phyloP scores from a whole-genome alignment of 2,797 vertebrate species.

The Sandelia bainsii region DNA sequence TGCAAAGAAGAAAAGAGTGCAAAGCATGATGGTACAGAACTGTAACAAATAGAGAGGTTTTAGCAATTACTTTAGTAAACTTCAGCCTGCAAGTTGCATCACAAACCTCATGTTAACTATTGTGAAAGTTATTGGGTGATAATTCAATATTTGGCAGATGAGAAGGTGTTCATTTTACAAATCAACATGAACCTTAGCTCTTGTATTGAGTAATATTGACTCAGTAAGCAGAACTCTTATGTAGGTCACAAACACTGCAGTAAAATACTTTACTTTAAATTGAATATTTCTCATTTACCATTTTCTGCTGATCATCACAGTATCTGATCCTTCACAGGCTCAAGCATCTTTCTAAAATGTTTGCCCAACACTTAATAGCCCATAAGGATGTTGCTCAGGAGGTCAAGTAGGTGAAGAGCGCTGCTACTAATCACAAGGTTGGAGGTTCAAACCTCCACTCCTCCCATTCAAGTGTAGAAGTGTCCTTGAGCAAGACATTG shows the following conservation, averaged over 20 bases:
- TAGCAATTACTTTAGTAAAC: too few relatives aligned
- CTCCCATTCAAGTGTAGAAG: too few relatives aligned
- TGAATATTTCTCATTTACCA: neutral
- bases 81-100: neutral
- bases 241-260: conserved; percentile 13
- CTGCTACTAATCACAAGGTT: too few relatives aligned
- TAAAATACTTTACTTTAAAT: neutral
- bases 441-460: too few relatives aligned
- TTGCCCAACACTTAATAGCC: too few relatives aligned
- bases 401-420: too few relatives aligned
- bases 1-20: neutral
- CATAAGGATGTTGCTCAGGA: too few relatives aligned
- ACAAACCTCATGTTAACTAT: neutral
- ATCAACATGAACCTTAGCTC: conserved; percentile 61
- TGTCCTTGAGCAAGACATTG: too few relatives aligned
- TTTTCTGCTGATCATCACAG: neutral
- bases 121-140: conserved; percentile 7
- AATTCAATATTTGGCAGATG: conserved; percentile 31
- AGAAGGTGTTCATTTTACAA: conserved; percentile 28
- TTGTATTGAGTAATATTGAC: conserved; percentile 72
- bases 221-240: conserved; percentile 45
- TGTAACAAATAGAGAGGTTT: neutral
- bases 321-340: neutral
- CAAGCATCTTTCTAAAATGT: neutral
- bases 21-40: conserved; percentile 1